A percentile compares a stretch with the other conserved stretches of the same genome.
phyloP scores from a whole-genome alignment of 2,113 vertebrate genomes.

The Varanus komodoensis region DNA sequence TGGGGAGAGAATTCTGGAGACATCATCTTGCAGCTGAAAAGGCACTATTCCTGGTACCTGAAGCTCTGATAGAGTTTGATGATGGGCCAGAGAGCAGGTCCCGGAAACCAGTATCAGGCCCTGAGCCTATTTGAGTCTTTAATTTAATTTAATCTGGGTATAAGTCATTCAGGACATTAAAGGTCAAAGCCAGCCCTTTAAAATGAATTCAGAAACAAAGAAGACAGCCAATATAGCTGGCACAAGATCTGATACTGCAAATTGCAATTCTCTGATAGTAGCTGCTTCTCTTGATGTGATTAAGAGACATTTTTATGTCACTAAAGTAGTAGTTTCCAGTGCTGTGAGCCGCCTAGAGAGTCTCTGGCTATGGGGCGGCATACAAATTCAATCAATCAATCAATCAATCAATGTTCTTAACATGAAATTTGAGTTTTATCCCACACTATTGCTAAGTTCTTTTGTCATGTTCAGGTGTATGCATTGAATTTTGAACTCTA shows the following conservation, averaged over 20 bases:
- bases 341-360: too few relatives aligned
- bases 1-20: background rate
- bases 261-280: background rate
- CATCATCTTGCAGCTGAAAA: background rate
- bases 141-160: background rate
- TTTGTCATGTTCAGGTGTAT: background rate
- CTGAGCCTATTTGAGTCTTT: background rate
- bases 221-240: background rate
- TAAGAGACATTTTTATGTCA: background rate
- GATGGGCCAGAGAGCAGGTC: background rate
- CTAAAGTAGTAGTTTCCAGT: background rate
- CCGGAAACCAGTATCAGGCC: background rate
- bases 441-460: background rate
- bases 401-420: background rate
- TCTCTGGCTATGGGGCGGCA: too few relatives aligned
- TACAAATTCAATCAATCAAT: too few relatives aligned
- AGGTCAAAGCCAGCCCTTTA: background rate
- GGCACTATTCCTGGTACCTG: background rate
- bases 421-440: background rate
- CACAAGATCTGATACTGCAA: background rate
- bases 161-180: background rate
- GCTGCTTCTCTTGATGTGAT: background rate
- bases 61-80: background rate
- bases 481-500: background rate
- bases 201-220: background rate